Percentiles rank a stretch among this genome's conserved stretches.
Evolutionary conservation across 2,797 vertebrate species (phyloP).

Genomic region (Sebastes dallii): DNA sequence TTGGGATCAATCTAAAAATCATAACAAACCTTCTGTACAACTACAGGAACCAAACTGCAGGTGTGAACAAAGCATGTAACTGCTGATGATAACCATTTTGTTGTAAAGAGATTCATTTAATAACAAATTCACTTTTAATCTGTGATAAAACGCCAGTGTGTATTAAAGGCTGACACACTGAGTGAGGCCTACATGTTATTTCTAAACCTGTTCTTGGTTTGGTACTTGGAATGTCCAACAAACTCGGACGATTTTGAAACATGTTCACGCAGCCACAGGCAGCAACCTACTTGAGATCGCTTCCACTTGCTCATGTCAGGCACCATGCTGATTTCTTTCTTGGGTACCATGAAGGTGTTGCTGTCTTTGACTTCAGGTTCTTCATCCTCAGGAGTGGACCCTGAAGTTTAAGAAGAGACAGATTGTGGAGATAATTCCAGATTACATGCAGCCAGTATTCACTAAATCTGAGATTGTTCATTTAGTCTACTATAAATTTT

Average conservation of each 20-base stretch:
- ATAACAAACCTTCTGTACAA: background rate
- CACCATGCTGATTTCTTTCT: constrained; percentile 94
- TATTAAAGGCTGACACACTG: background rate
- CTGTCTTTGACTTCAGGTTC: constrained; percentile 57
- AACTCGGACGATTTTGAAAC: background rate
- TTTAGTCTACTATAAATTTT: too few relatives aligned
- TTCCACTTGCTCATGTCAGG: constrained; percentile 98
- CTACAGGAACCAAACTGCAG: background rate
- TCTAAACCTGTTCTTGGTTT: background rate
- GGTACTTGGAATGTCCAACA: too few relatives aligned
- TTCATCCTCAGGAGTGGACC: constrained; percentile 82
- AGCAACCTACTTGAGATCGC: constrained; percentile 84
- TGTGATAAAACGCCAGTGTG: too few relatives aligned
- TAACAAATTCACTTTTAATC: background rate
- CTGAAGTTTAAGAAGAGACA: constrained; percentile 64
- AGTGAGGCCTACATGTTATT: background rate
- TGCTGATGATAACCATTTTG: background rate
- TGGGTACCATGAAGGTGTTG: constrained; percentile 88
- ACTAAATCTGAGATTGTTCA: too few relatives aligned
- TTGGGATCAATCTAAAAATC: background rate
- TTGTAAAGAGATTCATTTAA: background rate
- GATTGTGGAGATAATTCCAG: background rate
- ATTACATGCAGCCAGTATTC: too few relatives aligned
- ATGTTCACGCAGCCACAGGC: background rate
- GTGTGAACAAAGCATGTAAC: background rate